These are phyloP conservation scores for Drosophila subobscura DNA, from an alignment of 1,140 invertebrate genomes.

Conservation along the genomic window DNA sequence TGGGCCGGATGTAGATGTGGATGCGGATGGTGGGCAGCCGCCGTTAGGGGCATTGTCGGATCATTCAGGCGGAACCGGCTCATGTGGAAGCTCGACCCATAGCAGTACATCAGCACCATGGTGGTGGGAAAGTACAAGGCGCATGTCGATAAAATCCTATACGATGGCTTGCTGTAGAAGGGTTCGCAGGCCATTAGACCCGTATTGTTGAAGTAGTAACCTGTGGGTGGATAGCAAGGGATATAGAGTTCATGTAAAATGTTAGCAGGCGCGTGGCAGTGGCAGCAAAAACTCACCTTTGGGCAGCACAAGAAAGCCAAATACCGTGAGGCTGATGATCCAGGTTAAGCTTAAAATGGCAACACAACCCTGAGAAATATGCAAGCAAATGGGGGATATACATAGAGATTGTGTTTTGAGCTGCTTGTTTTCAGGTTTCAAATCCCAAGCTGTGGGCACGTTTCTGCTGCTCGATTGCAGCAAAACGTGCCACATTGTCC, in stretches of 20 bases:
- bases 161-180: conserved; percentile 90
- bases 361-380: conserved; percentile 89
- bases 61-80: conserved; percentile 90
- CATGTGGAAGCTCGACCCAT: conserved; percentile 93
- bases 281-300: conserved; percentile 84
- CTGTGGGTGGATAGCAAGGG: conserved; percentile 59
- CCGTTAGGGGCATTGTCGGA: conserved; percentile 81
- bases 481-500: too few species aligned
- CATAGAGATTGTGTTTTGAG: conserved; percentile 1
- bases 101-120: conserved; percentile 95
- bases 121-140: conserved; percentile 94
- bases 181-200: conserved; percentile 93
- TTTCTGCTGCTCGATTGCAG: conserved; percentile 15
- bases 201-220: conserved; percentile 93
- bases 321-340: conserved; percentile 91
- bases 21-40: conserved; percentile 80
- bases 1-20: conserved; percentile 63
- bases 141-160: conserved; percentile 91
- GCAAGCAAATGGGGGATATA: conserved; percentile 25
- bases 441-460: conserved; percentile 12
- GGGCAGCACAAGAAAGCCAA: conserved; percentile 90
- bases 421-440: conserved; percentile 5
- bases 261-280: too few species aligned
- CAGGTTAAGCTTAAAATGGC: conserved; percentile 91
- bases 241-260: not conserved